Base-by-base conservation (phyloP, 2,113 vertebrate species). In the Micronisus gabar region DNA sequence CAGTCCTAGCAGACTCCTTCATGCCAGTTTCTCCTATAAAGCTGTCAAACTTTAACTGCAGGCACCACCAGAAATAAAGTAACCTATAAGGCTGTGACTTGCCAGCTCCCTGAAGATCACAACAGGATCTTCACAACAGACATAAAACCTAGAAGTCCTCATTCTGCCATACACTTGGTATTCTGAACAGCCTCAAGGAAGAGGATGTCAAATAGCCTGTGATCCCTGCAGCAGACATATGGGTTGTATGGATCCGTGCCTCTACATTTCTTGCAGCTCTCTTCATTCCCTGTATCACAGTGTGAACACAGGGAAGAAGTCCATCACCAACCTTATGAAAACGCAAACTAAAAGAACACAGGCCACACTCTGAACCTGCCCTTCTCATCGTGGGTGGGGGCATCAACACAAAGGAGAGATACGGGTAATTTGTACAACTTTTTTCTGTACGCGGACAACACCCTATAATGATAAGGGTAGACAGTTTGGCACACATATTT, bases 241-340 rank as follows among this genome's bases (percentile, higher is more conserved):
- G 1, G 15, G 38, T 20, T 27, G 19, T 5, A 66, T 0, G 8
- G 59, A 70, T 15, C 40, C 1, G 2, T 1, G 32, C 5, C n/a
- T 11, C 8, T 7, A 13, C 41, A 15, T 4, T 45, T 10, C 45
- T 38, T 23, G 13, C 20, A 38, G 45, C 34, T 56, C 38, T 41
- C 48, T 66, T 78, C 59, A 78, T 67, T 55, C 75, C 5, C 0
- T 5, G 12, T 15, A 16, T 11, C 20, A 6, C 3, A 34, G 41
- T 0, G 2, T 2, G 29, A 36, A 61, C 0, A 0, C 11, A n/a
- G 17, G 26, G 53, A 80, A 68, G n/a, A 73, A 78, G 30, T 20
- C 52, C 27, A 59, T 14, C 67, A 16, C 9, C 17, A 67, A 15
- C 59, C 61, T 73, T 9, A 41, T 3, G n/a, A 43, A 81, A 63